phyloP scores from a whole-genome alignment of 2,113 vertebrate species.

The Nothocercus julius region DNA sequence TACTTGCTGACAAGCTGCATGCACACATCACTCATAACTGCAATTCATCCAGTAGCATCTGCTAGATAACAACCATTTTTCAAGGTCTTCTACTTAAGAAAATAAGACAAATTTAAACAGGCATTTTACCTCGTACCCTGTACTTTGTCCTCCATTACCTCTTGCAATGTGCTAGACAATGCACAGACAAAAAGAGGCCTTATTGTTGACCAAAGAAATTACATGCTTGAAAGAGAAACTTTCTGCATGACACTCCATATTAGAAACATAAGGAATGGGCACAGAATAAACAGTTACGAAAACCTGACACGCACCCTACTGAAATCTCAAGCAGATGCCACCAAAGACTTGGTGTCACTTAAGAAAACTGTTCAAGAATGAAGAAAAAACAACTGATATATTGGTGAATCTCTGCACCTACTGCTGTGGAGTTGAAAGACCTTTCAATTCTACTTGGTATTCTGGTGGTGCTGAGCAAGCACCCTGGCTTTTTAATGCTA shows the following conservation, averaged over 20 bases:
- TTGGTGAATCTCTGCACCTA: background rate
- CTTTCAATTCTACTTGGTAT: background rate
- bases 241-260: too few relatives aligned
- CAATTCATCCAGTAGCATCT: background rate
- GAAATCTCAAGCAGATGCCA: background rate
- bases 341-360: constrained; percentile 13
- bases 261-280: background rate
- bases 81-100: background rate
- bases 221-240: background rate
- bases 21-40: background rate
- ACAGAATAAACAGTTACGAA: background rate
- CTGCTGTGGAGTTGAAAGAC: background rate
- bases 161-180: background rate
- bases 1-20: background rate
- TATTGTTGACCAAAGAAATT: background rate
- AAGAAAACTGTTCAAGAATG: constrained; percentile 3
- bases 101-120: background rate
- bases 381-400: background rate
- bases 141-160: background rate
- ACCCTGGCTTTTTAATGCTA: background rate
- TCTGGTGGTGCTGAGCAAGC: background rate
- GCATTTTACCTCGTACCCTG: background rate
- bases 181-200: background rate
- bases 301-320: background rate
- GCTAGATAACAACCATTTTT: background rate